phyloP scores from a whole-genome alignment of 2,797 vertebrate genomes.

The Xyrichtys novacula region DNA sequence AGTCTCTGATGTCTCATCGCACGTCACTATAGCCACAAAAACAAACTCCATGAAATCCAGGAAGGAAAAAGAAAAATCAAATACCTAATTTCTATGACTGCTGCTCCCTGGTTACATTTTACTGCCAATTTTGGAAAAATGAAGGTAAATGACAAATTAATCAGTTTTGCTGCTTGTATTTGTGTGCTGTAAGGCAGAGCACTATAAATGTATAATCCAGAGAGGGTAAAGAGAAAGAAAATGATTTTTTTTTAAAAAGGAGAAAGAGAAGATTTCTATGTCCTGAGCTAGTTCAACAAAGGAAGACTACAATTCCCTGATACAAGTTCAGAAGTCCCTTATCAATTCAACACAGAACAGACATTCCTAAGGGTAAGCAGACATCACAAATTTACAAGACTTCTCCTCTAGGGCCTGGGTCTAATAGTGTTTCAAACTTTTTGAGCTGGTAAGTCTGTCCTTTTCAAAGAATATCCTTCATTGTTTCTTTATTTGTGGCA shows the following conservation, averaged over 20 bases:
- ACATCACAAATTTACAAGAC: constrained; percentile 42
- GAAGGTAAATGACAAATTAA: constrained; percentile 38
- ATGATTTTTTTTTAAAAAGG: constrained; percentile 14
- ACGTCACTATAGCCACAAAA: constrained; percentile 70
- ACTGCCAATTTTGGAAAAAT: constrained; percentile 44
- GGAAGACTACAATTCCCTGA: constrained; percentile 86
- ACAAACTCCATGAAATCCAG: constrained; percentile 63
- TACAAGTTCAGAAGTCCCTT: constrained; percentile 80
- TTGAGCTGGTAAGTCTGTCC: constrained; percentile 4
- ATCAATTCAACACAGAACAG: constrained; percentile 71
- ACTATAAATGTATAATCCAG: constrained; percentile 43
- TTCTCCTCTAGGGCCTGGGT: constrained; percentile 44
- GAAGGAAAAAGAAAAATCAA: constrained; percentile 39
- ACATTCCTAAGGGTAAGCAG: constrained; percentile 51
- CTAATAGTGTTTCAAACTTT: constrained; percentile 25
- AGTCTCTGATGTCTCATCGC: constrained; percentile 50
- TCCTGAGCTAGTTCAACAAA: constrained; percentile 85
- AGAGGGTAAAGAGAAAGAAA: constrained; percentile 48
- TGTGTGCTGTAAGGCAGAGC: constrained; percentile 64
- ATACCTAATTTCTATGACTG: constrained; percentile 65
- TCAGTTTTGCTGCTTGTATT: constrained; percentile 47
- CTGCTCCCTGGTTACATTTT: constrained; percentile 45
- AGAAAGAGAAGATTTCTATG: constrained; percentile 69
- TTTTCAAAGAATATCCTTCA: constrained; percentile 41
- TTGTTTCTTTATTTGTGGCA: constrained; percentile 2